Base-by-base conservation (phyloP, 1,140 invertebrate species). In the Anastrepha obliqua region DNA sequence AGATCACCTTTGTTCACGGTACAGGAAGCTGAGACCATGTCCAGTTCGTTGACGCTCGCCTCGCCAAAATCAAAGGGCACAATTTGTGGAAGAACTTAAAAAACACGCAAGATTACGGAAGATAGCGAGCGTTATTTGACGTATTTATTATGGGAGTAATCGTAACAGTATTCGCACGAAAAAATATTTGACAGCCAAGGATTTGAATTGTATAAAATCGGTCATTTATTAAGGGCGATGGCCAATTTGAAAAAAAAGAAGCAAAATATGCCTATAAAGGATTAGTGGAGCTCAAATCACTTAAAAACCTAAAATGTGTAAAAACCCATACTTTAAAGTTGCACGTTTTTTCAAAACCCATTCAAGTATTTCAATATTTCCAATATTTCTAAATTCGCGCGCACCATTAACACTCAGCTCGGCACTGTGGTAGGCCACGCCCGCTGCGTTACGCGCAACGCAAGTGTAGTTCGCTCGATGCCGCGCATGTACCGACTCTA, bases 1-100 rank as follows among this genome's bases (percentile, higher is more conserved):
- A 95, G 94, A 92, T 98, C 97, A 59, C 97, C 97, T 92, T 97
- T 97, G 89, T 95, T 95, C 13, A 98, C 95, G 44, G 96, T 95
- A 93, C 98, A 98, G 39, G 95, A 94, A 65, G 96, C 94, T 15
- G 95, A 95, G 39, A 94, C 95, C 90, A 94, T 94, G 88, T 96
- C 95, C 58, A 95, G 95, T 55, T 95, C 95, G 90, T 96, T 96
- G 15, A 95, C 94, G 60, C 94, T 94, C 88, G 96, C 95, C 42
- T 95, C 94, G 89, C 95, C 95, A 91, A 96, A 96, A 90, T 95
- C 95, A 90, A 96, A 96, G 29, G 95, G 95, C 88, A 94, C 91
- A 90, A 96, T 95, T 94, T 95, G 95, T 85, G 95, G 96, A 67
- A 94, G 94, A 89, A 96, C 95, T 96, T 78, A 70, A 15, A 42